These are phyloP conservation scores for Chrysopilus asiliformis DNA, from an alignment of 2,888 invertebrate genomes.

Conservation along the genomic window DNA sequence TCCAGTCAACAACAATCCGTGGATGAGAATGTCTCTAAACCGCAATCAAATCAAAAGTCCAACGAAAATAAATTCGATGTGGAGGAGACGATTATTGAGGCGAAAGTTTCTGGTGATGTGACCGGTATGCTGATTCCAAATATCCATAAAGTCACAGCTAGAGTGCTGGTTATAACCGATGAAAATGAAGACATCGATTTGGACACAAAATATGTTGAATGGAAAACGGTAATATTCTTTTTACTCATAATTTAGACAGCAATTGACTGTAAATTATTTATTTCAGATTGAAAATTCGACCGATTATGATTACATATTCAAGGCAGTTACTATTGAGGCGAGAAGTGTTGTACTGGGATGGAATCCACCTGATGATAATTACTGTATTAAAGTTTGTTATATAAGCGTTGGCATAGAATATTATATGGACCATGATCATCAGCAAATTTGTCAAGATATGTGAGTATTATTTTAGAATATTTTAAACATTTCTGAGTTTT, in stretches of 20 bases:
- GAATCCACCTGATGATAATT: conserved; percentile 11
- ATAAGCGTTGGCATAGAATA: conserved; percentile 9
- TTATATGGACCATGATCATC: conserved; percentile 9
- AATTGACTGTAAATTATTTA: no score
- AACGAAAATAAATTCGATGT: not conserved
- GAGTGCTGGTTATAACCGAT: conserved; percentile 29
- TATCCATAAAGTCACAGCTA: conserved; percentile 26
- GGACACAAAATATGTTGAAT: conserved; percentile 33
- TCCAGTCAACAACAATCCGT: no score
- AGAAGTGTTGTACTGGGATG: conserved; percentile 26
- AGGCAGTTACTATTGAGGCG: conserved; percentile 20
- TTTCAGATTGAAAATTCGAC: conserved; percentile 31
- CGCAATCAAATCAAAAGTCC: not conserved
- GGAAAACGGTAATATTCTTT: conserved; percentile 34
- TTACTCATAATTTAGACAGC: no score
- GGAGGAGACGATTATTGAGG: not conserved
- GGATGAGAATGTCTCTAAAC: not conserved
- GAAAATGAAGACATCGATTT: conserved; percentile 30
- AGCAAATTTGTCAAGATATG: conserved; percentile 18
- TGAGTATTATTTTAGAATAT: no score
- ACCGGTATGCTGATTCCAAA: conserved; percentile 31
- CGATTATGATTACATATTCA: conserved; percentile 5
- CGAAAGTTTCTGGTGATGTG: conserved; percentile 26
- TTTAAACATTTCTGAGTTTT: no score
- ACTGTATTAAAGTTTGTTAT: conserved; percentile 14